Evolutionary conservation across 2,888 invertebrate species (phyloP), one percentile per base, ranked within the genome.

Genomic region (Tetranychus piercei): DNA sequence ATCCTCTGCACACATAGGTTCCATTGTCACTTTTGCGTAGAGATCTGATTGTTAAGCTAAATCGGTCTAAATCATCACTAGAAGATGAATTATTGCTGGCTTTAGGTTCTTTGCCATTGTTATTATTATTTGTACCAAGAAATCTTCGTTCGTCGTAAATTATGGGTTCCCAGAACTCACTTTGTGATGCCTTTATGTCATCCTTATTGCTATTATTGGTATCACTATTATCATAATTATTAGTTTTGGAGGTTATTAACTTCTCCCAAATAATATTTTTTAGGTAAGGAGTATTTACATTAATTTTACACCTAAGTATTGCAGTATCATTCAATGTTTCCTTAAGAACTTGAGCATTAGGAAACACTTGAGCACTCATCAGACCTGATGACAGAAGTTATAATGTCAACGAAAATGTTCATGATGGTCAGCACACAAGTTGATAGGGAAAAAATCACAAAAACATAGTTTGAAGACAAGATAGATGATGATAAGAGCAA

Each of bases 21-120:
- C 90, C 91, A 81, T 90, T 90, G 80, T 90, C 88, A 79, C 88
- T 88, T 77, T 87, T 86, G 11, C 85, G 84, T 0, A 88, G 84
- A 79, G 86, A 85, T 1, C 84, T 82, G 73, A 88, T 84, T 80
- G 83, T 83, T 55, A 55, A 55, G 15, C 55, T 55, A 15, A 55
- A 55, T 55, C 55, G 6, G 15, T 55, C 55, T 15, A 55, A 15
- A 15, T 55, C 55, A 55, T 55, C 55, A 55, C 55, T 7, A 55
- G 15, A 55, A 55, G 55, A 15, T 15, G 55, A 55, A 55, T 34
- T 34, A 34, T 34, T 34, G 34, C 34, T 34, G 34, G 4, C 34
- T 34, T 34, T 55, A 55, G 55, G 15, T 55, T 7, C 55, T 15
- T 55, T 55, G 55, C 55, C 55, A 15, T 15, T 15, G 15, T 55